Base-by-base conservation (phyloP, 35 echinoderm and acorn worm genomes). In the Strongylocentrotus purpuratus region DNA sequence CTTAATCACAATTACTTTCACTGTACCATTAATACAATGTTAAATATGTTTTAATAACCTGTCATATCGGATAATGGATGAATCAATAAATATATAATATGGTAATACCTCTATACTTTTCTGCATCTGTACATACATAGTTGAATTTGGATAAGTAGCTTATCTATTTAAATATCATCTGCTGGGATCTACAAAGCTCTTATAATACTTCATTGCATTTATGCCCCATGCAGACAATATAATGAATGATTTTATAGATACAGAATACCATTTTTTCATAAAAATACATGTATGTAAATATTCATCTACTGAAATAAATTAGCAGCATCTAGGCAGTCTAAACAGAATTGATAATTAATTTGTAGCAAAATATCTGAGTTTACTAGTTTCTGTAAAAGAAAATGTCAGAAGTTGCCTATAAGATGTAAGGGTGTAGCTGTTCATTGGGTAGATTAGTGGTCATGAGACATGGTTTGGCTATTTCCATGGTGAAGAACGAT, bases 401-500 rank as follows among this genome's bases (percentile, higher is more conserved):
- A 41, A 14, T 55, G 10, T 55, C 50, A 55, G 50, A 55, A 55
- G 50, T 52, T 52, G 48, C 48, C 48, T 52, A 10, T 52, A 52
- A 13, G 13, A 52, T 52, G 0, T 52, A 52, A 52, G 13, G 48
- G 10, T 55, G 50, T 15, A 55, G 50, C 15, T 14, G 7, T 55
- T 55, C 50, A 55, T 55, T 15, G 10, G 8, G 50, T 14, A 55
- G 1, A 55, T 55, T 14, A 0, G 50, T 55, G 50, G 50, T 10
- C 35, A 41, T 3, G 3, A 41, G 35, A 41, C 35, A 41, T 41
- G 35, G 35, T 0, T 55, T 31, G 45, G 31, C 60, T 96, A 96
- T 46, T 96, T 96, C 96, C 96, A 96, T 31, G 94, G 96, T 48
- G 47, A 46, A 2, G 61, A 86, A 85, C 91, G 85, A 5, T 90